A percentile compares a stretch with the other conserved stretches of the same genome.
These are phyloP conservation scores for Oncorhynchus tshawytscha DNA, from an alignment of 2,113 vertebrate species.

Conservation along the genomic window DNA sequence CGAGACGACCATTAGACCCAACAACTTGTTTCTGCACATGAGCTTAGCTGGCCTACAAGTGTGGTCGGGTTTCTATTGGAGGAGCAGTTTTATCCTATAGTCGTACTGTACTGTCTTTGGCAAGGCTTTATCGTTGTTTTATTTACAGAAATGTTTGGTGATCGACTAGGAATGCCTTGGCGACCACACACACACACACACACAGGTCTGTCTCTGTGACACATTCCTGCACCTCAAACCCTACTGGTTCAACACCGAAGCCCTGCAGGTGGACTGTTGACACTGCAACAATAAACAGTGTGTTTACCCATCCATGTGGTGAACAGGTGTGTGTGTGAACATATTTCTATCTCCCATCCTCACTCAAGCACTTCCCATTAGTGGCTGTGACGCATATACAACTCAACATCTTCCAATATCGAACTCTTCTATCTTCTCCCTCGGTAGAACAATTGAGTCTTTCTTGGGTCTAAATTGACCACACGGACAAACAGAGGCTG, in stretches of 20 bases:
- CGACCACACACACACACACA: neutral
- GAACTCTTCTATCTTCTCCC: slow-evolving; percentile 8
- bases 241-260: slow-evolving; percentile 19
- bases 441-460: neutral
- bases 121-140: no score
- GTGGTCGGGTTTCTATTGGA: no score
- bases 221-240: slow-evolving; percentile 34
- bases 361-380: slow-evolving; percentile 17
- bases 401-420: neutral
- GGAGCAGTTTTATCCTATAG: no score
- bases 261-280: slow-evolving; percentile 52
- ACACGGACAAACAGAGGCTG: neutral
- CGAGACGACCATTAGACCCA: no score
- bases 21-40: no score
- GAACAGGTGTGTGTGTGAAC: neutral
- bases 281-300: slow-evolving; percentile 49
- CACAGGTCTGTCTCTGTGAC: neutral
- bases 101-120: no score
- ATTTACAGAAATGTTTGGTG: no score
- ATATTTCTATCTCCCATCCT: slow-evolving; percentile 14
- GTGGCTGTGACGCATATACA: slow-evolving; percentile 11
- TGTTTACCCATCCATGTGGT: slow-evolving; percentile 9
- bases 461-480: neutral
- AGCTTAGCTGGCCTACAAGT: no score
- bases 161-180: no score